A percentile compares a stretch with the other conserved stretches of the same genome.
These are phyloP conservation scores for Ypsolopha sequella DNA, from an alignment of 2,888 invertebrate species.

Conservation along the genomic window DNA sequence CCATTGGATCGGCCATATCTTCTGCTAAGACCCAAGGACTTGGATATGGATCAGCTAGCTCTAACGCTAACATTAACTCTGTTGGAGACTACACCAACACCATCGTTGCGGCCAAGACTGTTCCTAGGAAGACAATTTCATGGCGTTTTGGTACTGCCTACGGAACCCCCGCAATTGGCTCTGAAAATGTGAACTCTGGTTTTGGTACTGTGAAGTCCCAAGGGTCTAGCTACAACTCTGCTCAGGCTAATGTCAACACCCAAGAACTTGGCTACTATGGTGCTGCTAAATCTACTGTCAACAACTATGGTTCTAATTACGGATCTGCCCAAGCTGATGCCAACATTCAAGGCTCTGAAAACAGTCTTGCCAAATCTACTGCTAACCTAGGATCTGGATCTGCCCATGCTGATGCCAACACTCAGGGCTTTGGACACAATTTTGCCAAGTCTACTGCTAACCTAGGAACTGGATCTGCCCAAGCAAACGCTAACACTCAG, in stretches of 20 bases:
- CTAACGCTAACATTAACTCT: constrained; percentile 35
- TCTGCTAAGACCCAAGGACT: constrained; percentile 33
- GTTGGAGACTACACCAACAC: constrained; percentile 18
- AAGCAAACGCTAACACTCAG: constrained; percentile 2
- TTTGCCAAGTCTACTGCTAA: constrained; percentile 5
- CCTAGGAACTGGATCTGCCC: constrained; percentile 3
- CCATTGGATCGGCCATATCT: constrained; percentile 24
- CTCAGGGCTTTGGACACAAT: constrained; percentile 3
- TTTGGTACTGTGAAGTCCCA: constrained; percentile 2
- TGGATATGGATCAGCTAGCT: constrained; percentile 32
- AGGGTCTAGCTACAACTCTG: constrained; percentile 20
- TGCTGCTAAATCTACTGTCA: constrained; percentile 20
- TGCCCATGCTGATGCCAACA: constrained; percentile 5
- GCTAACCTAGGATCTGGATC: constrained; percentile 4
- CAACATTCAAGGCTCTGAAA: constrained; percentile 13
- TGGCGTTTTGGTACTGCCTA: constrained; percentile 55
- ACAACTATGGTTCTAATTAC: constrained; percentile 17
- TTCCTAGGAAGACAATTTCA: constrained; percentile 29
- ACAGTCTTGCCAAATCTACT: constrained; percentile 4
- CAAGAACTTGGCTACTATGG: constrained; percentile 19
- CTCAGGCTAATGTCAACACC: constrained; percentile 26
- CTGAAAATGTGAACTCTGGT: constrained; percentile 5
- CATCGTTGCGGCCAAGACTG: constrained; percentile 5
- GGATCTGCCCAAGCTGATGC: constrained; percentile 19
- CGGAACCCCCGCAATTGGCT: constrained; percentile 20